phyloP scores from a whole-genome alignment of 2,888 invertebrate genomes.

The Yponomeuta sedellus region DNA sequence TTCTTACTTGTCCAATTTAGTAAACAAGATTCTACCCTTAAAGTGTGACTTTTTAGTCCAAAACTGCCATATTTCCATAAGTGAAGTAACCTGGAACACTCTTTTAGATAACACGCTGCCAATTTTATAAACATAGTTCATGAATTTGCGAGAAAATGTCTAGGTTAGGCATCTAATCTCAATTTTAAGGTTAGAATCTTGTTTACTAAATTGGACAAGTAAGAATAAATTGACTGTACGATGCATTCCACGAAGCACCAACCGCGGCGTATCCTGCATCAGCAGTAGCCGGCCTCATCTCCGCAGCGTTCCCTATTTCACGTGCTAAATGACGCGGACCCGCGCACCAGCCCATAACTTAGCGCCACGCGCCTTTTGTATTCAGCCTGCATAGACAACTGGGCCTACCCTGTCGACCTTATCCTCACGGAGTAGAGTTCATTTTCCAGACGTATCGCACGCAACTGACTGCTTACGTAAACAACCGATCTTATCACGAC shows the following conservation, averaged over 20 bases:
- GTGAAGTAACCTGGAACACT: no score
- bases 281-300: neutral
- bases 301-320: conserved; percentile 1
- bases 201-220: no score
- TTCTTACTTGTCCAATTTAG: no score
- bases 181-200: no score
- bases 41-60: no score
- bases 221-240: no score
- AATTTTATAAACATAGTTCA: no score
- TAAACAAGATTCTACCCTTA: no score
- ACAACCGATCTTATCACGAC: neutral
- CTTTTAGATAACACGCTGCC: no score
- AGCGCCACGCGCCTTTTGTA: neutral
- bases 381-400: neutral
- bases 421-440: neutral
- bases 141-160: no score
- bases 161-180: no score
- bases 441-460: neutral
- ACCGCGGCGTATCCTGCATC: neutral
- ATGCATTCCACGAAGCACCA: neutral
- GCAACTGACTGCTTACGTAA: neutral
- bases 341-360: neutral
- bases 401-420: neutral
- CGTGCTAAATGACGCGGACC: conserved; percentile 9
- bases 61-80: no score